Base-by-base conservation (phyloP, 2,113 vertebrate species). In the Galemys pyrenaicus region DNA sequence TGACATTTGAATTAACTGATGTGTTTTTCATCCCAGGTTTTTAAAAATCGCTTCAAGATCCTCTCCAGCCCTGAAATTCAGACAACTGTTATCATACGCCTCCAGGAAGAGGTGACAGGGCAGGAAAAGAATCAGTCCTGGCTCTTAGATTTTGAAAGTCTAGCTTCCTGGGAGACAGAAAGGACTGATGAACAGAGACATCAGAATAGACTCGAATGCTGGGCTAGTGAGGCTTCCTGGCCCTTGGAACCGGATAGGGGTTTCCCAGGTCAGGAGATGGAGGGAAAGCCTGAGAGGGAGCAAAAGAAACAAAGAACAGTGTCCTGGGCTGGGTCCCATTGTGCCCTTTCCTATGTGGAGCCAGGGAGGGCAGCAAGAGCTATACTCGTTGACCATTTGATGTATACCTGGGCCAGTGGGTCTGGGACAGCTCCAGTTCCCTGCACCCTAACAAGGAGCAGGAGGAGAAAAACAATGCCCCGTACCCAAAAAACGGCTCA, bases 301-400 rank as follows among this genome's bases (percentile, higher is more conserved):
- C 8, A 4, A 49, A 51, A 37, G 22, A 49, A 67, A n/a, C 13
- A 0, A 1, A 79, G 46, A 68, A 9, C 0, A 9, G 39, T 62
- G 0, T 15, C 58, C 86, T 17, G 16, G 46, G 22, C 64, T 28
- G 28, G 26, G 73, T 62, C 37, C 39, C 28, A n/a, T 6, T 4
- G 19, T n/a, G 51, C 37, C 11, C 49, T 28, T 64, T 67, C 10
- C 90, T 3, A 4, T 17, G 17, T 49, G 82, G 77, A 64, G 35
- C 22, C 28, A 6, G 81, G 56, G 12, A 60, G 5, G 37, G 51
- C 58, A 64, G 75, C 70, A 10, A 39, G 56, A 24, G 35, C 32
- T 0, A 2, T 15, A 0, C 3, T 3, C 32, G 32, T 44, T 10
- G 5, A n/a, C 28, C 37, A 17, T 13, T 17, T 1, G 73, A 35